Evolutionary conservation across 2,797 vertebrate species (phyloP).

Genomic region (Fistularia commersonii): DNA sequence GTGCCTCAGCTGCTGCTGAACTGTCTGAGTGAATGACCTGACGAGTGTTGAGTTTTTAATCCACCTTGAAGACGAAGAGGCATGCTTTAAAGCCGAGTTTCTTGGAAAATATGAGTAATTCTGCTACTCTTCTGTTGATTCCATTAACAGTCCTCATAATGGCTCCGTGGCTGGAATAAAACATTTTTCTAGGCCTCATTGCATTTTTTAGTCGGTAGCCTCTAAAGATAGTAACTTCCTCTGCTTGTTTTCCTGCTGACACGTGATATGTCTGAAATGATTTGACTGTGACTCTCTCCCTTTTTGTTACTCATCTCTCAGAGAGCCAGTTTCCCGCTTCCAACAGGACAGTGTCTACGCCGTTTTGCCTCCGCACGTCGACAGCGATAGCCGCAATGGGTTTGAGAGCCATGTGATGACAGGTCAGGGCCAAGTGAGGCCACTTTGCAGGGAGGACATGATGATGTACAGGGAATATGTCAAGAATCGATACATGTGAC

Average conservation of each 20-base stretch:
- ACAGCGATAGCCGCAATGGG: constrained; percentile 80
- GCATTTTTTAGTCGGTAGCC: not conserved
- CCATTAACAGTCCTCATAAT: constrained; percentile 19
- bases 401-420: constrained; percentile 86
- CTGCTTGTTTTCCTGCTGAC: not conserved
- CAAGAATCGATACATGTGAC: constrained; percentile 69
- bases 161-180: not conserved
- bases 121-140: constrained; percentile 19
- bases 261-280: not conserved
- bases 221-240: not conserved
- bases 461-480: constrained; percentile 81
- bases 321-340: constrained; percentile 86
- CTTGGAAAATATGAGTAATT: constrained; percentile 39
- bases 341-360: constrained; percentile 85
- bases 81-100: constrained; percentile 32
- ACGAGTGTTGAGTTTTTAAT: constrained; percentile 38
- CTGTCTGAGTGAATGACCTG: constrained; percentile 29
- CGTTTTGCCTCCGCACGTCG: constrained; percentile 78
- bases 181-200: not conserved
- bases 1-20: constrained; percentile 36
- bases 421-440: constrained; percentile 80
- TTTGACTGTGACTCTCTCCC: not conserved
- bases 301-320: constrained; percentile 33
- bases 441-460: constrained; percentile 82
- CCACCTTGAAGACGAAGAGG: constrained; percentile 28